A percentile compares a stretch with the other conserved stretches of the same genome.
phyloP scores from a whole-genome alignment of 2,888 invertebrate species.

The Chymomyza procnemis region DNA sequence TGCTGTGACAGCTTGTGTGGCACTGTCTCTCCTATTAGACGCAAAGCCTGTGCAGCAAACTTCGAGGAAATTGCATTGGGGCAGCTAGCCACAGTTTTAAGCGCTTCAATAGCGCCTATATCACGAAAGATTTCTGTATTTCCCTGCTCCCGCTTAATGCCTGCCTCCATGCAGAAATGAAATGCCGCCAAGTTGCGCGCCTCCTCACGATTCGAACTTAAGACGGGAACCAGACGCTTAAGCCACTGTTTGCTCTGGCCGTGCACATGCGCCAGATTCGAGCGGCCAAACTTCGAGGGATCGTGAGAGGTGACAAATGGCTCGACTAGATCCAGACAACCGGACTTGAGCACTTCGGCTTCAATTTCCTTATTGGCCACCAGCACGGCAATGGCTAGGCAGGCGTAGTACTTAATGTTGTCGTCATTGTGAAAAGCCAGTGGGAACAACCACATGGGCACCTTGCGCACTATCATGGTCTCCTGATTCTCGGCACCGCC shows the following conservation, averaged over 20 bases:
- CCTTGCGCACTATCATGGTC: conserved; percentile 96
- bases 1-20: conserved; percentile 98
- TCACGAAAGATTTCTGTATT: conserved; percentile 94
- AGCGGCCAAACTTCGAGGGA: conserved; percentile 95
- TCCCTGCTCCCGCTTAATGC: conserved; percentile 95
- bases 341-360: conserved; percentile 95
- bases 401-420: conserved; percentile 98
- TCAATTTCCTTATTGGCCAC: conserved; percentile 99
- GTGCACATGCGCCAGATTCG: conserved; percentile 94
- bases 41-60: conserved; percentile 94
- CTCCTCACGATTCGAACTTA: conserved; percentile 96
- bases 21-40: conserved; percentile 96
- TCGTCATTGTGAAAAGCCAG: conserved; percentile 97
- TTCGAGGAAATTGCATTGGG: conserved; percentile 98
- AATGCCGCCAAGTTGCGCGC: conserved; percentile 98
- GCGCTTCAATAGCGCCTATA: conserved; percentile 95
- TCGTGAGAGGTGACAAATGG: conserved; percentile 97
- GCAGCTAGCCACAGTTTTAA: conserved; percentile 97
- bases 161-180: conserved; percentile 99
- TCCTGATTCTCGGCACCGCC: conserved; percentile 98
- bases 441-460: conserved; percentile 98
- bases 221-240: conserved; percentile 92
- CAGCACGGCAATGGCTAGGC: conserved; percentile 96
- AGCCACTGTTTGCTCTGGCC: conserved; percentile 98
- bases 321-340: conserved; percentile 97